Percentiles rank a stretch among this genome's conserved stretches.
Evolutionary conservation across 2,888 invertebrate species (phyloP).

Genomic region (Mesorhabditis spiculigera): DNA sequence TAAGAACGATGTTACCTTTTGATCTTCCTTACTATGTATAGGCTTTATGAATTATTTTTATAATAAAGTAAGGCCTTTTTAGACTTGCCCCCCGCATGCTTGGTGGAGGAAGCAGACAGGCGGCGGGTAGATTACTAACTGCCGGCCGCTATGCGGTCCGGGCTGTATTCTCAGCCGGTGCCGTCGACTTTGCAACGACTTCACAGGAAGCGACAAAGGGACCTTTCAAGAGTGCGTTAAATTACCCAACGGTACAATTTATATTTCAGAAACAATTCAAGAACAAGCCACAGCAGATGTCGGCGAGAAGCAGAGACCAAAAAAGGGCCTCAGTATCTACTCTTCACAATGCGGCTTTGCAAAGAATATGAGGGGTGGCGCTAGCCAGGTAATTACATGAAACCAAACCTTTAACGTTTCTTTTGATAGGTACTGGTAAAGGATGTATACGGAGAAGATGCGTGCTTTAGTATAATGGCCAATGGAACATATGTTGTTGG

Average conservation of each 20-base stretch:
- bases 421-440: conserved; percentile 52
- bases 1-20: too few species aligned
- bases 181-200: conserved; percentile 29
- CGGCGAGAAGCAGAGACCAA: too few species aligned
- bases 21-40: too few species aligned
- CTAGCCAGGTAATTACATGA: background rate
- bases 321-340: background rate
- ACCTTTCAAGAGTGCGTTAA: background rate
- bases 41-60: too few species aligned
- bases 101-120: conserved; percentile 7
- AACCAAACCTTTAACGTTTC: background rate
- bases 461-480: conserved; percentile 80
- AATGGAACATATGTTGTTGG: conserved; percentile 87
- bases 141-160: conserved; percentile 43
- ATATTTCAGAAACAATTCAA: background rate
- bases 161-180: conserved; percentile 38
- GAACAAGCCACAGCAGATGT: conserved; percentile 1
- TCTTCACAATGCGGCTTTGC: background rate
- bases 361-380: background rate
- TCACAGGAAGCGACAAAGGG: background rate
- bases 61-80: too few species aligned
- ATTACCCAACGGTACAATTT: background rate
- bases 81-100: too few species aligned
- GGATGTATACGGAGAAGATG: conserved; percentile 95
- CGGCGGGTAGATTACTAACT: conserved; percentile 33